Percentiles rank a stretch among this genome's conserved stretches.
These are phyloP conservation scores for Cottus gobio DNA, from an alignment of 2,113 vertebrate species.

Conservation along the genomic window DNA sequence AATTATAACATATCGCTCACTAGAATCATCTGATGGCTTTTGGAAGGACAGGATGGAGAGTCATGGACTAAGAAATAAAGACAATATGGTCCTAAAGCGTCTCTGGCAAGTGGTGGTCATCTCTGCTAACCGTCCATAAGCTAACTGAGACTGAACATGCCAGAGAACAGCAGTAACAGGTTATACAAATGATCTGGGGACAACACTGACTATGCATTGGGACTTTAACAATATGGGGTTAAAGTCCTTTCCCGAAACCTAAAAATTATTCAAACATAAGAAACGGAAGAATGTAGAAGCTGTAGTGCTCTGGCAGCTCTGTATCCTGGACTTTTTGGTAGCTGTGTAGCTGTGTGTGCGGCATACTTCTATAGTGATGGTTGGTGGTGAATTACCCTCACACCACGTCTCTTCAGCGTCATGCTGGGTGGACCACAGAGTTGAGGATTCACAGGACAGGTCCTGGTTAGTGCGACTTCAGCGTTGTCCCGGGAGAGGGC, in stretches of 20 bases:
- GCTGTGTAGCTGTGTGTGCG: slow-evolving; percentile 27
- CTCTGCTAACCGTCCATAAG: slow-evolving; percentile 20
- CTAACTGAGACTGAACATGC: slow-evolving; percentile 10
- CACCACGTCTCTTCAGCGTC: slow-evolving; percentile 16
- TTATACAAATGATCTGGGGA: neutral
- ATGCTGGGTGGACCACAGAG: slow-evolving; percentile 23
- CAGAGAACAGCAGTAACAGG: neutral
- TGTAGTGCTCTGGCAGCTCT: slow-evolving; percentile 10
- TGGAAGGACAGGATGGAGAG: slow-evolving; percentile 2
- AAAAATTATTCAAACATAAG: neutral
- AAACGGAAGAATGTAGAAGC: neutral
- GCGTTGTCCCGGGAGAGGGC: slow-evolving; percentile 59
- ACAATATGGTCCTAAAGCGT: neutral
- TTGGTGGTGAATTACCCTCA: slow-evolving; percentile 10
- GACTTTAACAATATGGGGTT: neutral
- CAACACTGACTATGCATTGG: neutral
- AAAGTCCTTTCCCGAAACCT: neutral
- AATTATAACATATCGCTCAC: neutral
- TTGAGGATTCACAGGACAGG: slow-evolving; percentile 10
- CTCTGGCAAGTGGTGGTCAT: neutral
- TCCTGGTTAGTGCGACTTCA: slow-evolving; percentile 1
- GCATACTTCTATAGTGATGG: slow-evolving; percentile 29
- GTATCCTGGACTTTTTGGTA: slow-evolving; percentile 41
- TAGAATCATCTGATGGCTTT: slow-evolving; percentile 17
- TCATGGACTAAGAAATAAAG: neutral